Base-by-base conservation (phyloP, 2,888 invertebrate genomes). In the Drosophila fungiperda region DNA sequence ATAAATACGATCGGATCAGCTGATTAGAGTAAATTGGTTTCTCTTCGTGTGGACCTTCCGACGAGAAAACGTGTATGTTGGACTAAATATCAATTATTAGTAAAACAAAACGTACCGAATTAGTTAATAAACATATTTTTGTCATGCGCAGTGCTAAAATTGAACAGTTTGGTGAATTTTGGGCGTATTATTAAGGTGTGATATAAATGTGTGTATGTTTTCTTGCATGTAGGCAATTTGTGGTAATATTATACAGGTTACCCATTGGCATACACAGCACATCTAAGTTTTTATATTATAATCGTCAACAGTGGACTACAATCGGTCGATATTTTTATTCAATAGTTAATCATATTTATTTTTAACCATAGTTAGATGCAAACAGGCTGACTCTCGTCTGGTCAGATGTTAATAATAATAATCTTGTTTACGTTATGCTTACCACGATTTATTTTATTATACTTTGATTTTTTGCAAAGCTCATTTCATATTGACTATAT, bases 151-250 rank as follows among this genome's bases (percentile, higher is more conserved):
- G 42, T 66, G 35, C 23, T 1, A 26, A 15, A 23, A 32, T 58
- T 59, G 73, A 58, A 58, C 72, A 66, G 49, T 61, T 15, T n/a
- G 17, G 26, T 73, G 71, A 71, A 71, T 78, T 66, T 48, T 23
- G 36, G 26, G 63, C 57, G 63, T 42, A 72, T 72, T 72, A 64
- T 68, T 57, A 74, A 72, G 61, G 72, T 72, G 68, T 68, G 74
- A 57, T 64, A 70, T 23, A 38, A 74, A 63, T 66, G 58, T 59
- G 29, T 68, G 54, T 61, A 53, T 63, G 42, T 42, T 63, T 63
- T 49, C 45, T 20, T n/a, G 52, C 20, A 29, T 29, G 29, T 29
- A 29, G 29, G 29, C 29, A 29, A 29, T 29, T 29, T 29, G 5
- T 29, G 36, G 15, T 36, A 12, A 15, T 15, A 15, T 35, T 35